Evolutionary conservation across 2,113 vertebrate genomes (phyloP), one percentile per base, ranked within the genome.

Genomic region (Neogobius melanostomus): DNA sequence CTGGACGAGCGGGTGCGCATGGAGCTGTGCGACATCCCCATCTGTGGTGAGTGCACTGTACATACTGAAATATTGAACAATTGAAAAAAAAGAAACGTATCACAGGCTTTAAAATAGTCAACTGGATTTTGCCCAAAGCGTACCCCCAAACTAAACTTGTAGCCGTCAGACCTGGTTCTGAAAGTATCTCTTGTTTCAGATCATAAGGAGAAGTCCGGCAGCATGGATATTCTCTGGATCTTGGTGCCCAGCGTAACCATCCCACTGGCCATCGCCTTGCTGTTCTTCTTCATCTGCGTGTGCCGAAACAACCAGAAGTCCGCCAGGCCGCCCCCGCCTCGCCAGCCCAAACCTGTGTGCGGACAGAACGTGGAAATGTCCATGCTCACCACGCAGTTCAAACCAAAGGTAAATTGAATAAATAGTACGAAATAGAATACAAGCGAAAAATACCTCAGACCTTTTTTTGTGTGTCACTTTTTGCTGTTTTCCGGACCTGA

Each of bases 341-440:
- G 95, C 5, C 98, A 98, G 69, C 96, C 97, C 0, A 99, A 99
- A 16, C 96, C 95, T 0, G 97, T 98, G 2, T 89, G 97, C 4
- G 97, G 97, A 0, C 98, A 99, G 67, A 98, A 99, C 0, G 97
- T 99, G 1, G 98, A 99, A 93, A 99, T 99, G 97, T 98, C 98
- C 0, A 98, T 99, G 97, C 93, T 99, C 76, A 94, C 91, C 0
- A 97, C 92, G 0, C 92, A 95, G 0, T 98, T 98, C 71, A 99
- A 99, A 78, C 96, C 96, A 43, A 99, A 99, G 96, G 97, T 98
- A 88, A 60, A n/a, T 42, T 36, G 3, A 36, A 36, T 3, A 36
- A 36, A 36, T 36, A 36, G 28, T 36, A 36, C 28, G 3, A 36
- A 36, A 36, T 21, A 21, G 21, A 21, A 21, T 21, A 21, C 21